A percentile compares a stretch with the other conserved stretches of the same genome.
Conservation (phyloP, 1,140 invertebrate species). For the Rhyzopertha dominica region DNA sequence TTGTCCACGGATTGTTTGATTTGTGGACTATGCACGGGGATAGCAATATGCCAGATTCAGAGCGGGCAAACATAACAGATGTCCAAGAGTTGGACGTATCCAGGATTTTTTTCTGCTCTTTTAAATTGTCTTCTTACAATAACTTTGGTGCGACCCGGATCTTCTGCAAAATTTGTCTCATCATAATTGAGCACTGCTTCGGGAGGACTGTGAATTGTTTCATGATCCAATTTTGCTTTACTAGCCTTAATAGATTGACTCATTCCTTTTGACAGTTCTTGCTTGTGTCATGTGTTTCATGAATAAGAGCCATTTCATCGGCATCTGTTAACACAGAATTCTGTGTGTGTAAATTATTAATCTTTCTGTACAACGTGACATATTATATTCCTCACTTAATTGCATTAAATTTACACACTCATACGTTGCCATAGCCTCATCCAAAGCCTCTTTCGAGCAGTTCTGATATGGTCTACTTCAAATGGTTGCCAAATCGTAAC, state of each 20-base stretch:
- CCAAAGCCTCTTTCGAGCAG: no score
- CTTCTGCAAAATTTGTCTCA: slow-evolving; percentile 45
- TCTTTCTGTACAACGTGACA: slow-evolving; percentile 19
- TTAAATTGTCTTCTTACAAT: slow-evolving; percentile 28
- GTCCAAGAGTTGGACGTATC: slow-evolving; percentile 17
- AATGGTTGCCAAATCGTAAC: no score
- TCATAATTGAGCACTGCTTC: slow-evolving; percentile 37
- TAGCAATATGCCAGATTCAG: slow-evolving; percentile 16
- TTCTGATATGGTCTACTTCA: no score
- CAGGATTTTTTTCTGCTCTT: slow-evolving; percentile 10
- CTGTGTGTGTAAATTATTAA: slow-evolving; percentile 15
- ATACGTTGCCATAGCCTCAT: no score
- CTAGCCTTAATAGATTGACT: slow-evolving; percentile 36
- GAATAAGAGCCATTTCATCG: slow-evolving; percentile 9
- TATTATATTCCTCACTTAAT: slow-evolving; percentile 15
- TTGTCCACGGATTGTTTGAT: slow-evolving; percentile 13
- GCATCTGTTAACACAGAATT: slow-evolving; percentile 3
- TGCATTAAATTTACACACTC: slow-evolving; percentile 4
- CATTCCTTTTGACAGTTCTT: slow-evolving; percentile 24
- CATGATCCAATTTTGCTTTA: slow-evolving; percentile 22
- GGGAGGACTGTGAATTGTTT: slow-evolving; percentile 18
- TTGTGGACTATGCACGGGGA: slow-evolving; percentile 22
- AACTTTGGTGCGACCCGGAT: slow-evolving; percentile 41
- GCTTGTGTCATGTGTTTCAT: slow-evolving; percentile 25
- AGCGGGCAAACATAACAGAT: slow-evolving; percentile 26